Evolutionary conservation across 2,797 vertebrate genomes (phyloP).

Genomic region (Paramormyrops hopkinsi): DNA sequence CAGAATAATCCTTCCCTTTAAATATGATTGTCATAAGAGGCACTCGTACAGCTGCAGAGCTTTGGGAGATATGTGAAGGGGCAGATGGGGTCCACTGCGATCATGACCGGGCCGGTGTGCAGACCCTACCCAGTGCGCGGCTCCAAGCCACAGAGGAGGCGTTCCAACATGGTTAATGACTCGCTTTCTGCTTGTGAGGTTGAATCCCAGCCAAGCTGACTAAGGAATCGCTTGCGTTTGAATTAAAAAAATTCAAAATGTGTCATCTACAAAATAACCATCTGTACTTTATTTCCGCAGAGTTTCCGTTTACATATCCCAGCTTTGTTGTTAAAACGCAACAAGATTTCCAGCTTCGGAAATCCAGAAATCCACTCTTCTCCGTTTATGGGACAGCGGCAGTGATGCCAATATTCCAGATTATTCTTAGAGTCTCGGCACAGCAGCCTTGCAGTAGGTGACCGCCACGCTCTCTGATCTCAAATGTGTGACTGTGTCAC

Average conservation of each 20-base stretch:
- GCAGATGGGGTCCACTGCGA: conserved; percentile 25
- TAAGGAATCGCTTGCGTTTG: not conserved
- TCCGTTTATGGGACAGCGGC: not conserved
- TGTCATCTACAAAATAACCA: not conserved
- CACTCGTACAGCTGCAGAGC: conserved; percentile 59
- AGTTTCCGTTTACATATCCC: not conserved
- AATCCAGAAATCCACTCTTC: not conserved
- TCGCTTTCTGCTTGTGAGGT: not conserved
- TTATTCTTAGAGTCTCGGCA: not conserved
- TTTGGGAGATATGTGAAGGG: conserved; percentile 54
- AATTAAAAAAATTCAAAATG: not conserved
- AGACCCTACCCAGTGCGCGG: not conserved
- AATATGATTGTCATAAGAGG: conserved; percentile 73
- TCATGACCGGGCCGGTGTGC: not conserved
- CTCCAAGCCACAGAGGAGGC: not conserved
- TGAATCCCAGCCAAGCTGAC: not conserved
- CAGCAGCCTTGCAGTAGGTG: not conserved
- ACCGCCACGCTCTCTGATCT: conserved; percentile 32
- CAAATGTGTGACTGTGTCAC: conserved; percentile 52
- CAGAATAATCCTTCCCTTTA: conserved; percentile 66
- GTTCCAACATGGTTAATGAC: not conserved
- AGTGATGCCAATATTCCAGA: not conserved
- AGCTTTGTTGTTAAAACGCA: not conserved
- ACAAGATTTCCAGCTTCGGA: not conserved
- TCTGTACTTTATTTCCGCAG: not conserved